phyloP scores from a whole-genome alignment of 2,888 invertebrate species.

The Drosophila yooni region DNA sequence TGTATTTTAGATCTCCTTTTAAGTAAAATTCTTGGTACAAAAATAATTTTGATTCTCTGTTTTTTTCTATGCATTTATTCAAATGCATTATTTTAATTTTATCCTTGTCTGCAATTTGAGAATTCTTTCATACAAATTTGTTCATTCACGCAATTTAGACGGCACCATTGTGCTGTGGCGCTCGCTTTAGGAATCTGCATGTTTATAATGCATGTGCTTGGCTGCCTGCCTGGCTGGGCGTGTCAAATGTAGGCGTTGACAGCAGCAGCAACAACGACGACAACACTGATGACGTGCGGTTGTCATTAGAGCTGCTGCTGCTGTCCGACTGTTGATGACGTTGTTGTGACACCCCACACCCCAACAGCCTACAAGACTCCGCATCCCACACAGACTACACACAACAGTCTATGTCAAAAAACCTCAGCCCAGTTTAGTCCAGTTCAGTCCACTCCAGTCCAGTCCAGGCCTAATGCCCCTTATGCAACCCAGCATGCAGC shows the following conservation, averaged over 20 bases:
- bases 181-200: constrained; percentile 41
- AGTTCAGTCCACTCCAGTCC: background rate
- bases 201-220: constrained; percentile 55
- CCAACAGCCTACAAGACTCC: background rate
- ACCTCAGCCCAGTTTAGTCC: background rate
- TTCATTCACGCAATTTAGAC: background rate
- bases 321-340: constrained; percentile 58
- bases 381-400: background rate
- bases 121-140: background rate
- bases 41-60: background rate
- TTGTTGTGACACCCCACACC: constrained; percentile 41
- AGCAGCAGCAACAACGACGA: constrained; percentile 34
- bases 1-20: background rate
- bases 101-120: background rate
- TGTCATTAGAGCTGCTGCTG: constrained; percentile 74
- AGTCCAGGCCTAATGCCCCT: constrained; percentile 30
- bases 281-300: constrained; percentile 77
- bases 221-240: constrained; percentile 64
- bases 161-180: constrained; percentile 26
- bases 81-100: background rate
- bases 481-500: constrained; percentile 19
- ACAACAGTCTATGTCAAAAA: background rate
- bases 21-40: background rate
- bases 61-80: background rate
- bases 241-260: constrained; percentile 70